phyloP scores from a whole-genome alignment of 2,888 invertebrate species.

The Coleophora flavipennella region DNA sequence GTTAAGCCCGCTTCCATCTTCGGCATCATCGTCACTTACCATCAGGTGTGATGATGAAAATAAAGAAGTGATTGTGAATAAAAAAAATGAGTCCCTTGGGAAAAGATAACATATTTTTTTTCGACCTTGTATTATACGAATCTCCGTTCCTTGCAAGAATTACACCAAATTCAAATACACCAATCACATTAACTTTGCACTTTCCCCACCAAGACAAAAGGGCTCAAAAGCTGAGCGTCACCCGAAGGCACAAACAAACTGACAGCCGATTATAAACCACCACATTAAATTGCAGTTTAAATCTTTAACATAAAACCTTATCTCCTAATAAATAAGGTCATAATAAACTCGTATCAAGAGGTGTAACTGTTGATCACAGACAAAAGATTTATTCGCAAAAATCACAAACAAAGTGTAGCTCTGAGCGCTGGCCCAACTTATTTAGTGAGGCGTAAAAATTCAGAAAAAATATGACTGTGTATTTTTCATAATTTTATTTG shows the following conservation, averaged over 20 bases:
- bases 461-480: neutral
- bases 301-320: neutral
- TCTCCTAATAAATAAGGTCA: neutral
- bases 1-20: too few relatives aligned
- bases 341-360: neutral
- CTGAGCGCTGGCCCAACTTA: constrained; percentile 8
- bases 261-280: constrained; percentile 19
- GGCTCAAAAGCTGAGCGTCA: constrained; percentile 45
- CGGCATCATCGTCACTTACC: too few relatives aligned
- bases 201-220: constrained; percentile 47
- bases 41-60: too few relatives aligned
- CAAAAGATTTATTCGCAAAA: constrained; percentile 31
- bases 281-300: neutral
- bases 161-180: too few relatives aligned
- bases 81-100: too few relatives aligned
- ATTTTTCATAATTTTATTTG: too few relatives aligned
- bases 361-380: constrained; percentile 9
- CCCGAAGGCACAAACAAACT: constrained; percentile 29
- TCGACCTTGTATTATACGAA: too few relatives aligned
- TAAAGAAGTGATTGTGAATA: too few relatives aligned
- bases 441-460: neutral
- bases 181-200: too few relatives aligned
- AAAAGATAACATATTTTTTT: too few relatives aligned
- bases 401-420: constrained; percentile 22
- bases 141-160: too few relatives aligned